phyloP scores from a whole-genome alignment of 2,797 vertebrate genomes.

The Eulemur albifrons region DNA sequence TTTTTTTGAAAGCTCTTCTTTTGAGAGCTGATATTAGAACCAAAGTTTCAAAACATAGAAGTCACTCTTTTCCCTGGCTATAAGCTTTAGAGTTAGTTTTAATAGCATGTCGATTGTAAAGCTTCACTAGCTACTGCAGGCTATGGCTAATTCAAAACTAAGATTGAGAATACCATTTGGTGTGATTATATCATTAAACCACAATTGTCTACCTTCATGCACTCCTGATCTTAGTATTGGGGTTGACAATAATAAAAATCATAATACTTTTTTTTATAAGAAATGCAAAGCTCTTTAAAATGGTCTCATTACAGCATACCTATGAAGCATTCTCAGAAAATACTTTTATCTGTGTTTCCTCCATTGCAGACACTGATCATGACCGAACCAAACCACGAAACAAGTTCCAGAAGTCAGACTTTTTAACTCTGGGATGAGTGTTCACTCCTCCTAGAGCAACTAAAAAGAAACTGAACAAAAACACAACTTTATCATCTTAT shows the following conservation, averaged over 20 bases:
- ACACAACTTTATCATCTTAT: background rate
- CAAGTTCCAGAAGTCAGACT: slow-evolving; percentile 1
- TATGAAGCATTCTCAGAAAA: background rate
- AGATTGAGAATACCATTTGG: background rate
- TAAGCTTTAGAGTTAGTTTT: slow-evolving; percentile 27
- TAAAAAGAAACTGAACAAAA: slow-evolving; percentile 39
- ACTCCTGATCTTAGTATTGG: background rate
- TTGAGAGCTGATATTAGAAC: slow-evolving; percentile 31
- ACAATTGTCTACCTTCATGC: background rate
- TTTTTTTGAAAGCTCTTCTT: slow-evolving; percentile 46
- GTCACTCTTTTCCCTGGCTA: background rate
- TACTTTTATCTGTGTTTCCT: background rate
- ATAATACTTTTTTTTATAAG: background rate
- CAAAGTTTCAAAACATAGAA: slow-evolving; percentile 34
- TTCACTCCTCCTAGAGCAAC: background rate
- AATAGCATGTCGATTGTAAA: background rate
- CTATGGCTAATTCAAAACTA: slow-evolving; percentile 27
- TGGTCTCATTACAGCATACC: background rate
- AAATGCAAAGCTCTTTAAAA: slow-evolving; percentile 24
- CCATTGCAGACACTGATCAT: background rate
- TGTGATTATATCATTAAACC: slow-evolving; percentile 1
- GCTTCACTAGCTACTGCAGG: background rate
- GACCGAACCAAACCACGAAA: background rate
- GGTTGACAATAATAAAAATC: slow-evolving; percentile 40
- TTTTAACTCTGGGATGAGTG: slow-evolving; percentile 5